Conservation (phyloP, 2,888 invertebrate genomes). For the Spilarctia lutea region DNA sequence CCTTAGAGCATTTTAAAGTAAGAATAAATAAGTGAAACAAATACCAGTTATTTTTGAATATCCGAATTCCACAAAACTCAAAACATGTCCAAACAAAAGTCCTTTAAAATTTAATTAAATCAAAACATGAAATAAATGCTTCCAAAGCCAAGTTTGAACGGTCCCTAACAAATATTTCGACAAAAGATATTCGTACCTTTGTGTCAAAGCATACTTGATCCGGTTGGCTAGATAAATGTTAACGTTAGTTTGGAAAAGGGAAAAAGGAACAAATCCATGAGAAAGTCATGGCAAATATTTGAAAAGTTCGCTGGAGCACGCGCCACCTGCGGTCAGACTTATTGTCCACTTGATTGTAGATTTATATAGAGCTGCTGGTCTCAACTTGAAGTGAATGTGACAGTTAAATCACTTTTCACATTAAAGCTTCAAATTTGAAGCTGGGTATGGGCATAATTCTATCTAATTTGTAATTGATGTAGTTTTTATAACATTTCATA, state of each 20-base stretch:
- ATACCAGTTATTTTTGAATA: neutral
- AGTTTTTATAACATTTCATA: no score
- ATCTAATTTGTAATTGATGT: no score
- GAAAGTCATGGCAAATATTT: constrained; percentile 83
- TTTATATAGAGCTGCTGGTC: constrained; percentile 60
- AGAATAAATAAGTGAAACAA: neutral
- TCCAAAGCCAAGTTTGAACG: constrained; percentile 44
- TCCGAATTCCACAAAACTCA: constrained; percentile 7
- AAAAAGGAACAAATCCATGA: constrained; percentile 75
- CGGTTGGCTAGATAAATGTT: constrained; percentile 77
- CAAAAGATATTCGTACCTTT: constrained; percentile 69
- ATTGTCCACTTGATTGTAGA: constrained; percentile 70
- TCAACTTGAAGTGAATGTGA: no score
- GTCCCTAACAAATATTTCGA: constrained; percentile 68
- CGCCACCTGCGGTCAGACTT: constrained; percentile 82
- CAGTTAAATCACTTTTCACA: no score
- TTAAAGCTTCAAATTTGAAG: no score
- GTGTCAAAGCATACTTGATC: constrained; percentile 86
- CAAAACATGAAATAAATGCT: constrained; percentile 34
- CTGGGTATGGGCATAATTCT: no score
- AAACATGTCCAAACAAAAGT: constrained; percentile 22
- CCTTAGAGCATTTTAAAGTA: neutral
- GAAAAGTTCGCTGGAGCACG: constrained; percentile 73
- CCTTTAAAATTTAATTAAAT: constrained; percentile 44
- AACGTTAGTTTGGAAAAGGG: constrained; percentile 73